Evolutionary conservation across 2,113 vertebrate genomes (phyloP).

Genomic region (Sylvia atricapilla): DNA sequence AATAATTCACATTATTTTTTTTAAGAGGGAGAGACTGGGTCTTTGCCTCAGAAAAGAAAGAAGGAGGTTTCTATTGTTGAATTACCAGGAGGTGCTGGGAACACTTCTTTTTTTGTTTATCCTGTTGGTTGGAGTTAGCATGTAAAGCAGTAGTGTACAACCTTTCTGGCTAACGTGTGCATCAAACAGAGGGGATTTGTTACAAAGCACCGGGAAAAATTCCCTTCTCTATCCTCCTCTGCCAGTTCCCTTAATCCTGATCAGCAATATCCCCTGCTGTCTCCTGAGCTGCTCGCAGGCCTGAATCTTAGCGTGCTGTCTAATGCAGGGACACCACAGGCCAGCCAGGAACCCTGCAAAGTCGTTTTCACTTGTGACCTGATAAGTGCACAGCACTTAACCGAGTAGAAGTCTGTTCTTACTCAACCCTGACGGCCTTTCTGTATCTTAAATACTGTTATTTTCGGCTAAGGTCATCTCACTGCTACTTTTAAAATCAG

Average conservation of each 20-base stretch:
- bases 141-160: background rate
- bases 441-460: background rate
- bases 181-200: background rate
- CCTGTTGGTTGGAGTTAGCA: background rate
- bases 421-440: background rate
- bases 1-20: background rate
- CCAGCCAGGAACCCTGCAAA: background rate
- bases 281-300: background rate
- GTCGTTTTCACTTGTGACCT: background rate
- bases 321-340: background rate
- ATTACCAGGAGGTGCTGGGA: background rate
- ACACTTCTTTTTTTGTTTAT: background rate
- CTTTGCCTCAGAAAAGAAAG: background rate
- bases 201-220: background rate
- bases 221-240: background rate
- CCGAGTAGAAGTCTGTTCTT: background rate
- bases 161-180: background rate
- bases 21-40: background rate
- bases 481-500: background rate
- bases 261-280: background rate
- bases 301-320: background rate
- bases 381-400: background rate
- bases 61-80: background rate
- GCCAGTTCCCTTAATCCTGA: conserved; percentile 5
- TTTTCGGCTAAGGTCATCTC: background rate